A percentile compares a stretch with the other conserved stretches of the same genome.
These are phyloP conservation scores for Caenorhabditis wallacei DNA, from an alignment of 2,888 invertebrate genomes.

Conservation along the genomic window DNA sequence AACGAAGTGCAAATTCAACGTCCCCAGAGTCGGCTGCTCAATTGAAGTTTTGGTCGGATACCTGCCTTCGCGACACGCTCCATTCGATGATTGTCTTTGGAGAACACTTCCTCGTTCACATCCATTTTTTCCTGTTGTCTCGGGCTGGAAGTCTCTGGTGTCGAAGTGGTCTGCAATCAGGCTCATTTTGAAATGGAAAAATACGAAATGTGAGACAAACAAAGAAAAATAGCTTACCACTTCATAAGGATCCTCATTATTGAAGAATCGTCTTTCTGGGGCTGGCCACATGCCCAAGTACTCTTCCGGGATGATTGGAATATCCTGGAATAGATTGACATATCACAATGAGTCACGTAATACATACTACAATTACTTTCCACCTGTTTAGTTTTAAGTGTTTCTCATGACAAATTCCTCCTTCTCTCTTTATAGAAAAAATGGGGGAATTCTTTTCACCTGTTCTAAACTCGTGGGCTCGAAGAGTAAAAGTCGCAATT, in stretches of 20 bases:
- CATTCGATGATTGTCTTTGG: slow-evolving; percentile 39
- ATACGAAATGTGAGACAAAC: not conserved
- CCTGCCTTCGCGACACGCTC: slow-evolving; percentile 60
- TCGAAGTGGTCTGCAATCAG: slow-evolving; percentile 33
- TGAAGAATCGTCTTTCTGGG: slow-evolving; percentile 1
- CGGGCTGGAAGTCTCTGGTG: slow-evolving; percentile 5
- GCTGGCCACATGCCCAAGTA: slow-evolving; percentile 48
- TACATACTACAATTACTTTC: slow-evolving; percentile 1
- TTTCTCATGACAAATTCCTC: slow-evolving; percentile 36
- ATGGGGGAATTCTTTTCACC: not conserved
- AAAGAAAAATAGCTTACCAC: slow-evolving; percentile 12
- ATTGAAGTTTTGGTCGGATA: slow-evolving; percentile 59
- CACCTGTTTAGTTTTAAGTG: slow-evolving; percentile 18
- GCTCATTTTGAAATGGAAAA: not conserved
- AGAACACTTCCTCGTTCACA: slow-evolving; percentile 25
- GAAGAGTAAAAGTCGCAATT: slow-evolving; percentile 2
- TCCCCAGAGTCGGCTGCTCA: slow-evolving; percentile 67
- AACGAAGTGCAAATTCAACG: slow-evolving; percentile 31
- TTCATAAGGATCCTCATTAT: not conserved
- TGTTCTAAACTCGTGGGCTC: slow-evolving; percentile 29
- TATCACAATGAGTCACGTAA: not conserved
- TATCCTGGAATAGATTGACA: slow-evolving; percentile 25
- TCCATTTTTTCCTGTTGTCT: slow-evolving; percentile 18
- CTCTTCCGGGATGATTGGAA: slow-evolving; percentile 45
- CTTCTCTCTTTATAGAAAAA: slow-evolving; percentile 13